These are phyloP conservation scores for Scaptomyza cyrtandrae DNA, from an alignment of 2,888 invertebrate species.

Conservation along the genomic window DNA sequence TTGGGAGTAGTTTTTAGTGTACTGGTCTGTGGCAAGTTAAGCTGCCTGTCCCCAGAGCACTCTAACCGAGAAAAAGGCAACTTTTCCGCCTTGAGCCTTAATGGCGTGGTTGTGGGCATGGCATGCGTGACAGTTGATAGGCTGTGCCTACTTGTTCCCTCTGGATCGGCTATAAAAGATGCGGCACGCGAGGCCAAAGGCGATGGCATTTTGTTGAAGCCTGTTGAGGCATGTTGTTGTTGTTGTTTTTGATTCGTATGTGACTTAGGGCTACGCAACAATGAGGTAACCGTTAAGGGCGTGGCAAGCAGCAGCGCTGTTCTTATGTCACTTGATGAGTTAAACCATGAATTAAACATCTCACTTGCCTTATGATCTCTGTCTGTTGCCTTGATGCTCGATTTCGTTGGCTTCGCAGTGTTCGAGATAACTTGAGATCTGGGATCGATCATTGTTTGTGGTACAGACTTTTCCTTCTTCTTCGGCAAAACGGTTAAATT, in stretches of 20 bases:
- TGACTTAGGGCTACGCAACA: slow-evolving; percentile 22
- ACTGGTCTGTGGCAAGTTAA: background rate
- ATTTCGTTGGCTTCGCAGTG: background rate
- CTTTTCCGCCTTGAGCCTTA: slow-evolving; percentile 2
- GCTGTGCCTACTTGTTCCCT: slow-evolving; percentile 10
- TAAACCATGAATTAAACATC: slow-evolving; percentile 28
- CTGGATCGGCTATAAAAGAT: slow-evolving; percentile 38
- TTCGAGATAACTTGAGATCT: background rate
- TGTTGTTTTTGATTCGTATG: background rate
- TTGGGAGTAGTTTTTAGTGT: slow-evolving; percentile 8
- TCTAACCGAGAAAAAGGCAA: background rate
- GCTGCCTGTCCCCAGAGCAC: background rate
- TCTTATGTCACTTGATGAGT: slow-evolving; percentile 36
- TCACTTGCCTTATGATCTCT: slow-evolving; percentile 6
- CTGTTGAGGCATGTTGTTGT: background rate
- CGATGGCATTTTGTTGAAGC: slow-evolving; percentile 23
- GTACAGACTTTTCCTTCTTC: slow-evolving; percentile 2
- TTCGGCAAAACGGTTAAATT: slow-evolving; percentile 17
- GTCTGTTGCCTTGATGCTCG: background rate
- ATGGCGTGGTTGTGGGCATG: slow-evolving; percentile 38
- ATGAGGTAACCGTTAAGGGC: slow-evolving; percentile 19
- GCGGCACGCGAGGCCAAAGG: slow-evolving; percentile 39
- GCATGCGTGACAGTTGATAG: slow-evolving; percentile 36
- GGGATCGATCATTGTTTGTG: slow-evolving; percentile 3
- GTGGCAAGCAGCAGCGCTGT: slow-evolving; percentile 34